Percentiles rank a stretch among this genome's conserved stretches.
These are phyloP conservation scores for Myotis planiceps DNA, from an alignment of 2,797 vertebrate genomes.

Conservation along the genomic window DNA sequence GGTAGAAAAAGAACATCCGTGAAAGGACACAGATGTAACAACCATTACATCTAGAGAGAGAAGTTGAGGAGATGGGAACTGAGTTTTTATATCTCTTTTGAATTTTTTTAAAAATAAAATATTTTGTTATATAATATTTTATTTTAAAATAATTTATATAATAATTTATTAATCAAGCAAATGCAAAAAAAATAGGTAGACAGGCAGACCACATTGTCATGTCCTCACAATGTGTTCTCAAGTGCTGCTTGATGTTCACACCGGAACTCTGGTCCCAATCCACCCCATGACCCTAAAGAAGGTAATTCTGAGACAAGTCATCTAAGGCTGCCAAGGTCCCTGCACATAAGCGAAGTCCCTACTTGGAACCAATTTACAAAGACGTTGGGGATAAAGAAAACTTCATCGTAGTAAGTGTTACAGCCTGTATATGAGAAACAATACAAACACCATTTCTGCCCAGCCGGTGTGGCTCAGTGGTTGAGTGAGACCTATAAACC, in stretches of 20 bases:
- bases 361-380: not conserved
- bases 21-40: not conserved
- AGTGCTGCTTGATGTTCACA: not conserved
- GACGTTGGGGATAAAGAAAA: not conserved
- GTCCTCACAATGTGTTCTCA: not conserved
- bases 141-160: slow-evolving; percentile 12
- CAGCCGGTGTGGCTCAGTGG: too few species aligned
- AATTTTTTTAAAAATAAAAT: not conserved
- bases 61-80: not conserved
- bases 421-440: not conserved
- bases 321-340: not conserved
- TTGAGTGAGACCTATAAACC: too few species aligned
- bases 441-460: not conserved
- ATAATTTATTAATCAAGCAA: not conserved
- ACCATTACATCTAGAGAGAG: not conserved
- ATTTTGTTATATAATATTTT: not conserved
- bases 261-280: not conserved
- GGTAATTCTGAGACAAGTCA: not conserved
- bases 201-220: not conserved
- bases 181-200: not conserved
- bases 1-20: not conserved
- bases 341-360: not conserved
- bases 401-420: not conserved
- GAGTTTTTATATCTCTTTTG: not conserved
- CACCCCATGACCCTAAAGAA: not conserved